Base-by-base conservation (phyloP, 2,113 vertebrate species). In the Trichomycterus rosablanca region DNA sequence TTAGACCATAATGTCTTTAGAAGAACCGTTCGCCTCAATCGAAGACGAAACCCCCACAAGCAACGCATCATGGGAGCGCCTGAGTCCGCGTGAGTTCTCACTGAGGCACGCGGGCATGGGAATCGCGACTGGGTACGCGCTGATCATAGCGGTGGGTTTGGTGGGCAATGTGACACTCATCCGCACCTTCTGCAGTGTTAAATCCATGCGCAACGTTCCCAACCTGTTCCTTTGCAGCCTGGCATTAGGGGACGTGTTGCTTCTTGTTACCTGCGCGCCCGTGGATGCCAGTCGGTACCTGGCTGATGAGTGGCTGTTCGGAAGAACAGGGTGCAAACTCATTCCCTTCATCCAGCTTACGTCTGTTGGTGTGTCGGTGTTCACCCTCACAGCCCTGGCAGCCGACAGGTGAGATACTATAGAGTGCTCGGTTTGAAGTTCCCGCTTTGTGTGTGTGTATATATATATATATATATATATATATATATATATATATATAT, bases 301-400 rank as follows among this genome's bases (percentile, higher is more conserved):
- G 57, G 84, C 91, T 26, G 88, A 95, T 0, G 86, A 92, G 74
- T 98, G 96, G 96, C 83, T 98, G 16, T 98, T 98, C 6, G 95
- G 96, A 22, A 87, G 94, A 59, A 77, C 88, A 39, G 96, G 95
- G 34, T 98, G 96, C 78, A 98, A 98, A 79, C 87, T 97, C 69
- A 94, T 98, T 56, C 90, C 96, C 37, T 97, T 96, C 77, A 92
- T 98, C 43, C 96, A 98, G 81, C 90, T 98, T 32, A 97, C 94
- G 19, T 97, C 96, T 0, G 93, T 98, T 1, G 96, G 96, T 42
- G 95, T 98, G 59, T 98, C 96, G 14, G 95, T 98, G 69, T 98
- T 98, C 72, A 98, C 96, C 0, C 91, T 98, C 63, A 97, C 92
- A 1, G 95, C 95, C 15, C 89, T 98, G 51, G 94, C 95, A 0